These are phyloP conservation scores for Cetoscarus ocellatus DNA, from an alignment of 2,797 vertebrate genomes.

Conservation along the genomic window DNA sequence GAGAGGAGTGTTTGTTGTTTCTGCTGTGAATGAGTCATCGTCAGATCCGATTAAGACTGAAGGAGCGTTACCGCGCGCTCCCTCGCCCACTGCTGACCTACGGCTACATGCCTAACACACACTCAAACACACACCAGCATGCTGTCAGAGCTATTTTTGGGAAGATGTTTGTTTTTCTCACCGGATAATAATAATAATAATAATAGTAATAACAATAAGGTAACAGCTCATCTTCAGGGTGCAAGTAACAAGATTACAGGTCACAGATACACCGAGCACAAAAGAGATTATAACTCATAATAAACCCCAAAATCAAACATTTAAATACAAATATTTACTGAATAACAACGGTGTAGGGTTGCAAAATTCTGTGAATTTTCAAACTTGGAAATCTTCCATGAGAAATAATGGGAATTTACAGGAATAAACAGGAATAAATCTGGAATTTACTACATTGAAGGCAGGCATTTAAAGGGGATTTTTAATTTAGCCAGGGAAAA, in stretches of 20 bases:
- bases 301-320: constrained; percentile 1
- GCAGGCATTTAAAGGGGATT: too few species aligned
- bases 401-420: too few species aligned
- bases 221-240: constrained; percentile 35
- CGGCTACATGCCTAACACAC: constrained; percentile 65
- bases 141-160: constrained; percentile 17
- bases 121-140: constrained; percentile 30
- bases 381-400: too few species aligned
- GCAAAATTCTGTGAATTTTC: too few species aligned
- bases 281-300: constrained; percentile 41
- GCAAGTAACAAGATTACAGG: constrained; percentile 50
- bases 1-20: constrained; percentile 64
- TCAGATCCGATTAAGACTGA: constrained; percentile 80
- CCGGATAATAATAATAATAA: constrained; percentile 19
- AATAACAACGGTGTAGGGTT: too few species aligned
- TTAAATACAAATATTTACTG: constrained; percentile 7
- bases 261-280: constrained; percentile 36
- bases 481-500: too few species aligned
- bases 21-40: constrained; percentile 72
- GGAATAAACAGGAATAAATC: too few species aligned
- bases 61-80: constrained; percentile 61
- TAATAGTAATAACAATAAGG: constrained; percentile 31
- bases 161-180: constrained; percentile 15
- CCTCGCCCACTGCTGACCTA: constrained; percentile 74
- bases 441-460: too few species aligned